Evolutionary conservation across 2,113 vertebrate genomes (phyloP).

Genomic region (Capreolus pygargus): DNA sequence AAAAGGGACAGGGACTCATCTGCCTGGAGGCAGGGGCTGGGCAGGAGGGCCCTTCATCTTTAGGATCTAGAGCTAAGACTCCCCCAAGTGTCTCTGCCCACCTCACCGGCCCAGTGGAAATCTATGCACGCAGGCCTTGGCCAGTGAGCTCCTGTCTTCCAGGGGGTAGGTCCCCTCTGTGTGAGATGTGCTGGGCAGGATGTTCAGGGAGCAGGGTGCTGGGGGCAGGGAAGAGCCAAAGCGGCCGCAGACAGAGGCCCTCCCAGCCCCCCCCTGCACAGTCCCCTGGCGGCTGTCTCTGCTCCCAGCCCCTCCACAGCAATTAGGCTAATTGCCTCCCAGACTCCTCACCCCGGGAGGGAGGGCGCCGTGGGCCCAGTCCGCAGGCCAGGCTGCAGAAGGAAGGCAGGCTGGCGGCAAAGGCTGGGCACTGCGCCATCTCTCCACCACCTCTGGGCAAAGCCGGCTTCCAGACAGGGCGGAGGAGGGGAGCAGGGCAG

Average conservation of each 20-base stretch:
- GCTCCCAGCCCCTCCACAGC: background rate
- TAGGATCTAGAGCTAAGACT: background rate
- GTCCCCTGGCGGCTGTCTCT: background rate
- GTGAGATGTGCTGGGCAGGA: too few species aligned
- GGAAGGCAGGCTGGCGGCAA: background rate
- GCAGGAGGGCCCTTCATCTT: background rate
- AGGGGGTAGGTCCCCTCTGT: background rate
- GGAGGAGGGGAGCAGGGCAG: background rate
- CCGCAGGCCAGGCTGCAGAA: background rate
- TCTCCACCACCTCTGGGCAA: background rate
- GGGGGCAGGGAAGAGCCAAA: background rate
- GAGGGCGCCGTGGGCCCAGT: background rate
- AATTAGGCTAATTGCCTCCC: conserved; percentile 54
- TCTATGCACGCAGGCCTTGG: background rate
- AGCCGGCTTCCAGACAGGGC: background rate
- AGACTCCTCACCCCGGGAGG: background rate
- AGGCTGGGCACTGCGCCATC: background rate
- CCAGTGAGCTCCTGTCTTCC: background rate
- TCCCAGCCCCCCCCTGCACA: background rate
- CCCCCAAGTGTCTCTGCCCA: background rate
- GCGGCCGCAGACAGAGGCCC: background rate
- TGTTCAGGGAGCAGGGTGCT: background rate
- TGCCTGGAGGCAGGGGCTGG: background rate
- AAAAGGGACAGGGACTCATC: background rate
- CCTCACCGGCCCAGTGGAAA: background rate